Conservation (phyloP, 2,113 vertebrate genomes). For the Menura novaehollandiae region DNA sequence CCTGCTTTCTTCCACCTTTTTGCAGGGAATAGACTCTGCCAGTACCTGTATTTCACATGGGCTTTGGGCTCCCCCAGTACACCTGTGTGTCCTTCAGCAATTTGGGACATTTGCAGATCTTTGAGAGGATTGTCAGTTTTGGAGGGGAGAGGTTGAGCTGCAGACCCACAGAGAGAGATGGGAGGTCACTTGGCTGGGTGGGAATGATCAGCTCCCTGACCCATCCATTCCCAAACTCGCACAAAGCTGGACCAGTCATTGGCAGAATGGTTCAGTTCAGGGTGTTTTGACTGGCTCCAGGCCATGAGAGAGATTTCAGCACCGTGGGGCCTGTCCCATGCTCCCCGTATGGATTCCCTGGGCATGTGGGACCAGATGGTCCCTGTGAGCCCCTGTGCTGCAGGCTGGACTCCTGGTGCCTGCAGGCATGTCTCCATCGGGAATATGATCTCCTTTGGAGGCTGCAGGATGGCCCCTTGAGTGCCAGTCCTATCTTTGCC, state of each 20-base stretch:
- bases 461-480: neutral
- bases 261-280: neutral
- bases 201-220: neutral
- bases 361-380: neutral
- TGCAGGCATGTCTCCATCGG: neutral
- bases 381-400: neutral
- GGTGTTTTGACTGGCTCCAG: neutral
- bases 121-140: neutral
- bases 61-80: neutral
- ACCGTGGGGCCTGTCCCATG: rapidly evolving
- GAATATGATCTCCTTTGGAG: neutral
- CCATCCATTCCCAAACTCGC: neutral
- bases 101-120: neutral
- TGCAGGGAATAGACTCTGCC: neutral
- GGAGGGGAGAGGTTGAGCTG: neutral
- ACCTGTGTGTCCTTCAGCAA: no score
- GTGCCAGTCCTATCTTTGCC: neutral
- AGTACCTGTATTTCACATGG: neutral
- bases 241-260: neutral
- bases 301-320: neutral
- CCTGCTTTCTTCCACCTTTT: neutral
- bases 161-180: neutral
- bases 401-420: neutral
- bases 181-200: neutral
- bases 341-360: neutral